phyloP scores from a whole-genome alignment of 2,888 invertebrate genomes.

The Cantharis nigra region DNA sequence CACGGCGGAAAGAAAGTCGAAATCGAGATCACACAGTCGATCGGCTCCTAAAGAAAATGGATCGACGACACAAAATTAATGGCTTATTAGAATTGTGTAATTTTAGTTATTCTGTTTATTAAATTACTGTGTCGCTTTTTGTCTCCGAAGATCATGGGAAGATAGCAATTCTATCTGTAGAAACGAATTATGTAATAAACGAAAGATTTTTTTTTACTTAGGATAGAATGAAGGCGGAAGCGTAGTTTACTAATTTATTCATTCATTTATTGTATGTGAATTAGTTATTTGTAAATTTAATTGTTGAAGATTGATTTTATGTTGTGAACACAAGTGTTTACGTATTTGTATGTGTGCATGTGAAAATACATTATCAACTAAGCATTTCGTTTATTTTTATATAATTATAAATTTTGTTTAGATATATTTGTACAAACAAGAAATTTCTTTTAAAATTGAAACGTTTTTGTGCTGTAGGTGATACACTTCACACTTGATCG shows the following conservation, averaged over 20 bases:
- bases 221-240: neutral
- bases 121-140: neutral
- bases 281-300: neutral
- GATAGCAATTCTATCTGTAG: neutral
- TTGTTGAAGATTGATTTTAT: neutral
- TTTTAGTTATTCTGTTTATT: neutral
- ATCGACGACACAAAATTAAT: slow-evolving; percentile 42
- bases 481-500: too few species aligned
- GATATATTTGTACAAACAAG: too few species aligned
- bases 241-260: neutral
- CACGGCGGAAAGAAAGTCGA: slow-evolving; percentile 48
- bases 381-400: neutral
- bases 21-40: slow-evolving; percentile 51
- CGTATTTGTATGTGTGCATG: neutral
- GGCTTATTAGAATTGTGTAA: neutral
- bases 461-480: too few species aligned
- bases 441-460: too few species aligned
- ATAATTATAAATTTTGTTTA: too few species aligned
- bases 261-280: neutral
- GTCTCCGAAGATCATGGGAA: neutral
- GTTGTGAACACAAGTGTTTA: neutral
- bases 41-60: slow-evolving; percentile 54
- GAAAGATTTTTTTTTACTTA: neutral
- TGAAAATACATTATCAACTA: neutral
- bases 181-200: neutral